Percentiles rank a stretch among this genome's conserved stretches.
Evolutionary conservation across 2,113 vertebrate species (phyloP).

Genomic region (Alexandromys fortis): DNA sequence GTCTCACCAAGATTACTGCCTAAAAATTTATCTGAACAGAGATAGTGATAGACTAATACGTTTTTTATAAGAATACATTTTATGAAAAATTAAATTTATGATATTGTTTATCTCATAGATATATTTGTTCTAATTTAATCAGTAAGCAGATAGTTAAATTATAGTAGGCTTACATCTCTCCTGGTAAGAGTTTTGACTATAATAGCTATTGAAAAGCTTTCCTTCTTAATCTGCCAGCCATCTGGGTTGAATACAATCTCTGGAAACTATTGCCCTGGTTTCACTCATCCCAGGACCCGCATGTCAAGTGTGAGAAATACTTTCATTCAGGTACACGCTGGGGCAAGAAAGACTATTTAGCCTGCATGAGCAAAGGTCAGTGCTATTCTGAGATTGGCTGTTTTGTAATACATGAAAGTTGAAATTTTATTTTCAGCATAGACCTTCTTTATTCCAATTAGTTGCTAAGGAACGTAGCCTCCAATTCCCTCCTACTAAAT

Average conservation of each 20-base stretch:
- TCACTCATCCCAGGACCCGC: background rate
- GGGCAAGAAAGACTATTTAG: conserved; percentile 47
- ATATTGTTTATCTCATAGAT: background rate
- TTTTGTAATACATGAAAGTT: conserved; percentile 58
- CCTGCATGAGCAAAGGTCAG: conserved; percentile 67
- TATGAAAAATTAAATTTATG: background rate
- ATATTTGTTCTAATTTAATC: background rate
- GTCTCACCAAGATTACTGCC: background rate
- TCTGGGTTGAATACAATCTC: background rate
- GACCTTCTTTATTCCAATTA: conserved; percentile 73
- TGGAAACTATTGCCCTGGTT: background rate
- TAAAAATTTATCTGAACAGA: background rate
- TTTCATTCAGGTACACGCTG: conserved; percentile 38
- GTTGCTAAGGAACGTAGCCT: conserved; percentile 65
- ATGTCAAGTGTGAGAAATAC: background rate
- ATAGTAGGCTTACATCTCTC: background rate
- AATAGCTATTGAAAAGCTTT: background rate
- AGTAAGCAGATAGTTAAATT: background rate
- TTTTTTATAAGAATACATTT: background rate
- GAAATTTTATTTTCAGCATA: conserved; percentile 65
- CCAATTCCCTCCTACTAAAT: conserved; percentile 56
- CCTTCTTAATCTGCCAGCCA: background rate
- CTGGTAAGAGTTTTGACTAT: background rate
- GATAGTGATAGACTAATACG: too few species aligned
- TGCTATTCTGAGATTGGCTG: conserved; percentile 35